Percentiles rank a stretch among this genome's conserved stretches.
phyloP scores from a whole-genome alignment of 2,888 invertebrate genomes.

The Troglohyphantes excavatus region DNA sequence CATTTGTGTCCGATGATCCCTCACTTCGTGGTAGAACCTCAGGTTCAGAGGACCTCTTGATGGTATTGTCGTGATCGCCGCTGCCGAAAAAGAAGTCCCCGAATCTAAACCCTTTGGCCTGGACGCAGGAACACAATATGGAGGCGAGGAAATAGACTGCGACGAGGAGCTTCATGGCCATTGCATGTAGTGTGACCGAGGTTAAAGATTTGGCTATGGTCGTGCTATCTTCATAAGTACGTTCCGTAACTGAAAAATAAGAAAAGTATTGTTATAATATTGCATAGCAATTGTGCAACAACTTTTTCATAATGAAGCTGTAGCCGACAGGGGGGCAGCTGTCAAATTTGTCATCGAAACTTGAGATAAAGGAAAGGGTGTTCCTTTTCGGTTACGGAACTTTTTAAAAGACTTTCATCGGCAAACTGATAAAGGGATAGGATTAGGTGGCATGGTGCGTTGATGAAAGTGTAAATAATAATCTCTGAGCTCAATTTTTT shows the following conservation, averaged over 20 bases:
- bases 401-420: no score
- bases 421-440: no score
- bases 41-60: neutral
- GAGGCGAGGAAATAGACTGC: neutral
- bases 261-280: neutral
- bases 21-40: neutral
- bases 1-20: neutral
- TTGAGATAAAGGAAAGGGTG: no score
- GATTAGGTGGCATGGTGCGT: no score
- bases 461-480: no score
- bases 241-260: slow-evolving; percentile 2
- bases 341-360: no score
- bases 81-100: slow-evolving; percentile 19
- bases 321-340: no score
- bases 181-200: neutral
- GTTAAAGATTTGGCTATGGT: neutral
- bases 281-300: no score
- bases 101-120: neutral
- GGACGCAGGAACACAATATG: neutral
- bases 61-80: neutral
- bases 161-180: neutral
- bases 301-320: no score
- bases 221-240: neutral
- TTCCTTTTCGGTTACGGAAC: no score
- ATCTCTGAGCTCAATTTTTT: no score